Evolutionary conservation across 2,888 invertebrate species (phyloP).

Genomic region (Dryomyza anilis): DNA sequence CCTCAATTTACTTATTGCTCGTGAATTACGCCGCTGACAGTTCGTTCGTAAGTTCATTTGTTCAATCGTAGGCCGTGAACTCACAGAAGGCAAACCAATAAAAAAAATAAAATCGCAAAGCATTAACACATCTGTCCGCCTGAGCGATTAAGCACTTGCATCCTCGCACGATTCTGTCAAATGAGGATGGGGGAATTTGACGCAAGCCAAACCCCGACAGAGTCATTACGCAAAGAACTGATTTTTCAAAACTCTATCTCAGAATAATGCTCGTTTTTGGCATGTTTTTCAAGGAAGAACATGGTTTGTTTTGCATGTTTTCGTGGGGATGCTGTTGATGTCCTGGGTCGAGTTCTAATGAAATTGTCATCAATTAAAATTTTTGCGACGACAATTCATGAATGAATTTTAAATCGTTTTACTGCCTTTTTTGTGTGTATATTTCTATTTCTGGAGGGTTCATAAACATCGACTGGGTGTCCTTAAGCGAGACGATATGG

Average conservation of each 20-base stretch:
- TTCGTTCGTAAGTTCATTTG: too few relatives aligned
- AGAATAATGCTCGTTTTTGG: not conserved
- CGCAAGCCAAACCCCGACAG: too few relatives aligned
- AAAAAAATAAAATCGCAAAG: slow-evolving; percentile 49
- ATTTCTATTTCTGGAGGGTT: too few relatives aligned
- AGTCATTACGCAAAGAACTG: too few relatives aligned
- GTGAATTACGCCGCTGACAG: not conserved
- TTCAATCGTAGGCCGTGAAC: slow-evolving; percentile 30
- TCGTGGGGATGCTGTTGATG: not conserved
- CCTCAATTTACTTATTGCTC: slow-evolving; percentile 52
- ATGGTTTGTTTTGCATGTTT: too few relatives aligned
- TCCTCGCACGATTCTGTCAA: too few relatives aligned
- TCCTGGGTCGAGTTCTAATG: slow-evolving; percentile 46
- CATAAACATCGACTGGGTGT: not conserved
- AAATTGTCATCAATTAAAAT: slow-evolving; percentile 60
- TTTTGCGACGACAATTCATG: slow-evolving; percentile 29
- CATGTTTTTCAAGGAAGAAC: slow-evolving; percentile 2
- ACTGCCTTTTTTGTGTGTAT: slow-evolving; percentile 16
- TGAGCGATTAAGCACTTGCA: slow-evolving; percentile 53
- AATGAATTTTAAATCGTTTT: slow-evolving; percentile 27
- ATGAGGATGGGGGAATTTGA: too few relatives aligned
- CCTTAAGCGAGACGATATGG: slow-evolving; percentile 9
- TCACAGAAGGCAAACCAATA: slow-evolving; percentile 39
- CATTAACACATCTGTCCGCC: slow-evolving; percentile 50
- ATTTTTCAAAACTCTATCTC: too few relatives aligned